Percentiles rank a stretch among this genome's conserved stretches.
Conservation (phyloP, 2,797 vertebrate species). For the Leucoraja ocellata region DNA sequence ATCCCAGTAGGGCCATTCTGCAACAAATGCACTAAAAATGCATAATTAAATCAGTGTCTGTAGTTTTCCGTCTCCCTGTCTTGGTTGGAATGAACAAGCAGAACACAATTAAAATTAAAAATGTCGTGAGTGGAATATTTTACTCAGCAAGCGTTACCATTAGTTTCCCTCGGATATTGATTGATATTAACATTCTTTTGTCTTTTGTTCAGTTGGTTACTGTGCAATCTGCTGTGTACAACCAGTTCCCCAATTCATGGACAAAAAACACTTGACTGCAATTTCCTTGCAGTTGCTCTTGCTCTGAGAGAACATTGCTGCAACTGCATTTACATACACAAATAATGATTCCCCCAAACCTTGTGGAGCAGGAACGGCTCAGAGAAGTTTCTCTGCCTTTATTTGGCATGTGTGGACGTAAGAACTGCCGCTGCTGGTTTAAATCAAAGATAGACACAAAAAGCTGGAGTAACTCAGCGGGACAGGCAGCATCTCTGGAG, state of each 20-base stretch:
- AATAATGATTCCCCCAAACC: not conserved
- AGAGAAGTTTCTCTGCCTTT: not conserved
- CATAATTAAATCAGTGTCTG: constrained; percentile 24
- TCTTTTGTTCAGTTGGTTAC: not conserved
- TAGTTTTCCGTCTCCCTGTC: not conserved
- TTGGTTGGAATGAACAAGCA: constrained; percentile 16
- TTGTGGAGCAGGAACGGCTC: not conserved
- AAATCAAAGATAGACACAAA: no score
- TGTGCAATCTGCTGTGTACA: not conserved
- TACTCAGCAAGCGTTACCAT: not conserved
- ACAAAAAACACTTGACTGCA: not conserved
- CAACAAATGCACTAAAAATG: not conserved
- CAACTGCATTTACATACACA: no score
- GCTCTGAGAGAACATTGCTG: not conserved
- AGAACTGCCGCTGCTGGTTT: no score
- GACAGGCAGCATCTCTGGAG: no score
- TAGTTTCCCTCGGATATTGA: not conserved
- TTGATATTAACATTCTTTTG: constrained; percentile 1
- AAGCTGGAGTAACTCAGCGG: no score
- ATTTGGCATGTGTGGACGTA: no score
- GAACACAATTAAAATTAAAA: constrained; percentile 15
- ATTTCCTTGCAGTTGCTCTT: not conserved
- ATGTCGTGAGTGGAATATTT: not conserved
- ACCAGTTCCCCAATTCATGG: not conserved
- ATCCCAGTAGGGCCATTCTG: constrained; percentile 15